Evolutionary conservation across 1,140 invertebrate species (phyloP), one percentile per base, ranked within the genome.

Genomic region (Galleria mellonella): DNA sequence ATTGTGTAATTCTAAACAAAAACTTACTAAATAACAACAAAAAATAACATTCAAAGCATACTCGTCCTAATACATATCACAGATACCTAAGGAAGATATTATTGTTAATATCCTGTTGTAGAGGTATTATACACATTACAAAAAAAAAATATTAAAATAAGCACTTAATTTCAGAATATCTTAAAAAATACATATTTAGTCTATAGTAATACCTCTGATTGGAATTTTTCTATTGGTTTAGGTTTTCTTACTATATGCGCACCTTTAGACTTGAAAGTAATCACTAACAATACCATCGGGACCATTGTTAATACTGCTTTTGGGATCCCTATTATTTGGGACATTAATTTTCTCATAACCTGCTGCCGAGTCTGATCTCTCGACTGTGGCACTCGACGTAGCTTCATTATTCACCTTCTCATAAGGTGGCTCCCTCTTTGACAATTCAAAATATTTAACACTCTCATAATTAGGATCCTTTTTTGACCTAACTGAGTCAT

Each of bases 401-500:
- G 55, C 58, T 12, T 86, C 77, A 38, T 82, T 82, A 11, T 83
- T 71, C 11, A 89, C 69, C 45, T 78, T 83, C 55, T 89, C 87
- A 43, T 89, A 89, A 2, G 87, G 87, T 10, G 88, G 85, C 23
- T 89, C 88, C 35, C 70, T 77, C 32, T 75, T 71, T 0, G 81
- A 61, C 1, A 87, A 50, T 27, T 89, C 87, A 44, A 88, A 87
- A 72, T 89, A 89, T 39, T 88, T 89, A 0, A 89, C 88, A 51
- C 88, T 89, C 46, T 87, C 86, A 38, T 87, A 87, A 52, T 87
- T 87, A 0, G 87, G 87, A 68, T 88, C 87, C 28, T 81, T 85
- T 57, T 72, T 82, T 1, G 77, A 83, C 32, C 78, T 58, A n/a
- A 76, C 68, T 5, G 82, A 81, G 45, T 87, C 85, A 37, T 85